Percentiles rank a stretch among this genome's conserved stretches.
phyloP scores from a whole-genome alignment of 2,888 invertebrate species.

The Drosophila planitibia region DNA sequence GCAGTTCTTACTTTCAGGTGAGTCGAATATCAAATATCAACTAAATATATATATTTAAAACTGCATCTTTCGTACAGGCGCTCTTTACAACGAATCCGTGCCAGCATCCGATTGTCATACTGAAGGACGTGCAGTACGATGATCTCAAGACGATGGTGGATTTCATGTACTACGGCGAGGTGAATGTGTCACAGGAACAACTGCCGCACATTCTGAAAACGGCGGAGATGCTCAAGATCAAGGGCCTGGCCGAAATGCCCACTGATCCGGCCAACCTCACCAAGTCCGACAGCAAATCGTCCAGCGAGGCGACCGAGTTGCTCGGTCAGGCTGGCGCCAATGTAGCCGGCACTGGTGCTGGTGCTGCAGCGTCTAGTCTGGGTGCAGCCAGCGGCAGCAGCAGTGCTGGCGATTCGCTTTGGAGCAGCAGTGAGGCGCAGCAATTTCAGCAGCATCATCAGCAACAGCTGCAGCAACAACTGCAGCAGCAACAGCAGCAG shows the following conservation, averaged over 20 bases:
- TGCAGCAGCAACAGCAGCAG: slow-evolving; percentile 87
- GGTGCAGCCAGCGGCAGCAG: slow-evolving; percentile 75
- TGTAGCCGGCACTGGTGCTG: slow-evolving; percentile 80
- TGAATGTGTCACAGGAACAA: slow-evolving; percentile 95
- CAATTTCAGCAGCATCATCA: slow-evolving; percentile 87
- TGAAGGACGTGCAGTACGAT: slow-evolving; percentile 94
- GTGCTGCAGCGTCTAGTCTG: slow-evolving; percentile 65
- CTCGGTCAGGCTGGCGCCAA: slow-evolving; percentile 84
- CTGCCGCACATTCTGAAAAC: slow-evolving; percentile 92
- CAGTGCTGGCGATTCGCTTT: slow-evolving; percentile 86
- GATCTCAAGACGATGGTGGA: slow-evolving; percentile 95
- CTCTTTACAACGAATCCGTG: slow-evolving; percentile 94
- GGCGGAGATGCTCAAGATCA: slow-evolving; percentile 94
- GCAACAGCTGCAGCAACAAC: slow-evolving; percentile 87
- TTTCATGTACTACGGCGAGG: slow-evolving; percentile 97
- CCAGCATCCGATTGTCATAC: slow-evolving; percentile 94
- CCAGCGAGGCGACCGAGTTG: slow-evolving; percentile 86
- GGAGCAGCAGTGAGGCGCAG: slow-evolving; percentile 85
- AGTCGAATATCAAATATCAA: slow-evolving; percentile 44
- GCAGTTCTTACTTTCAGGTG: slow-evolving; percentile 97
- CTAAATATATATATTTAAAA: not conserved
- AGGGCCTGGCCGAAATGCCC: slow-evolving; percentile 95
- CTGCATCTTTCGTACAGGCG: slow-evolving; percentile 86
- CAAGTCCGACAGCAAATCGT: slow-evolving; percentile 89
- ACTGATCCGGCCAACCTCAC: slow-evolving; percentile 91